A percentile compares a stretch with the other conserved stretches of the same genome.
These are phyloP conservation scores for Haemorhous mexicanus DNA, from an alignment of 2,113 vertebrate species.

Conservation along the genomic window DNA sequence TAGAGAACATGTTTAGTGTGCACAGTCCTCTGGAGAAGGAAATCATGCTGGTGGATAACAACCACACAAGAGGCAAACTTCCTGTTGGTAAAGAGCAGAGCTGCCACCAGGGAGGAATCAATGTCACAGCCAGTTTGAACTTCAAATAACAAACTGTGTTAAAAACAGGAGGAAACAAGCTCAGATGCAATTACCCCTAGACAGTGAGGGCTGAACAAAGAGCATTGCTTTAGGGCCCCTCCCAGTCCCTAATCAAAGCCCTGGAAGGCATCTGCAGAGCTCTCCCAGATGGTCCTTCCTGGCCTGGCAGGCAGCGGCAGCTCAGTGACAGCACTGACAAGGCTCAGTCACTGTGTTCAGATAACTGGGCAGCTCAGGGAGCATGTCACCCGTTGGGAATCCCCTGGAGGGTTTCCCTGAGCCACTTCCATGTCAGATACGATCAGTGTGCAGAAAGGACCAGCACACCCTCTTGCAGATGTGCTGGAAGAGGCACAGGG, in stretches of 20 bases:
- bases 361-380: background rate
- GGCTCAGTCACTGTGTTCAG: background rate
- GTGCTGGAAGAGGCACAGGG: background rate
- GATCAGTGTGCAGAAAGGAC: background rate
- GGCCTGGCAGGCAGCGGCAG: conserved; percentile 1
- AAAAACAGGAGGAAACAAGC: background rate
- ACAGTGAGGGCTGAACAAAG: background rate
- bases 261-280: background rate
- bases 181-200: background rate
- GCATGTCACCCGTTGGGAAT: background rate
- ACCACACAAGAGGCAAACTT: background rate
- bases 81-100: background rate
- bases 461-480: background rate
- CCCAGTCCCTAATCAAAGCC: background rate
- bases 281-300: background rate
- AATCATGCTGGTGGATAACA: background rate
- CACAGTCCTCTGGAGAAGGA: background rate
- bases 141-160: background rate
- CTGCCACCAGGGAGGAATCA: background rate
- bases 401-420: background rate
- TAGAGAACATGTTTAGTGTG: background rate
- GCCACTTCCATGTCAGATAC: background rate
- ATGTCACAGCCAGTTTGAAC: background rate
- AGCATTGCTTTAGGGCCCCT: background rate
- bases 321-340: background rate